These are phyloP conservation scores for Meta bourneti DNA, from an alignment of 2,888 invertebrate species.

Conservation along the genomic window DNA sequence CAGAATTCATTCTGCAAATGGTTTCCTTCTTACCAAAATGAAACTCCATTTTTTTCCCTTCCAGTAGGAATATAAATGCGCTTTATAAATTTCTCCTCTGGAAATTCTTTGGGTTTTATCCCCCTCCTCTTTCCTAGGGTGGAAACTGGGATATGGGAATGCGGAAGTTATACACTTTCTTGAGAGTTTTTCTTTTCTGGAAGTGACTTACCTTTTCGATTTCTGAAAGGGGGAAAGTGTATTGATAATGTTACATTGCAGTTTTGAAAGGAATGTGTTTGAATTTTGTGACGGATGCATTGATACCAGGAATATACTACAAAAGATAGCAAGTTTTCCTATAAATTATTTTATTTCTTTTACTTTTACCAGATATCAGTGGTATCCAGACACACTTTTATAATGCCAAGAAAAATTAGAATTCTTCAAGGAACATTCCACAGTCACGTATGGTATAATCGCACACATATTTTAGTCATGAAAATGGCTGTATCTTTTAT, in stretches of 20 bases:
- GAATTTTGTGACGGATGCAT: background rate
- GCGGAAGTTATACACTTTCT: background rate
- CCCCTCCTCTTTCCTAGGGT: background rate
- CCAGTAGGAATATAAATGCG: conserved; percentile 25
- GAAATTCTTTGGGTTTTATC: background rate
- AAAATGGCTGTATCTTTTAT: too few species aligned
- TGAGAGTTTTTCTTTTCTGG: background rate
- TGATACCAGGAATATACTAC: background rate
- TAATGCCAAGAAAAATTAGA: too few species aligned
- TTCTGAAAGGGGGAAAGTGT: background rate
- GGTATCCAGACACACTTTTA: too few species aligned
- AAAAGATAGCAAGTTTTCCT: background rate
- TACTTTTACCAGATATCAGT: too few species aligned
- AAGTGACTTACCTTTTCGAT: background rate
- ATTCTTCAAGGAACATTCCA: too few species aligned
- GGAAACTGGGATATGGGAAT: background rate
- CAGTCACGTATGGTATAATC: too few species aligned
- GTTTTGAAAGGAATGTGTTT: background rate
- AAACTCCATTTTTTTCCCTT: conserved; percentile 29
- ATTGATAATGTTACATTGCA: background rate
- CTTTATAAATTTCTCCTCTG: conserved; percentile 9
- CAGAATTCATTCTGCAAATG: conserved; percentile 42
- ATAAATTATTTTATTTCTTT: too few species aligned
- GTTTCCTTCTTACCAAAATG: conserved; percentile 11
- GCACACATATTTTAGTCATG: too few species aligned